Evolutionary conservation across 2,113 vertebrate genomes (phyloP).

Genomic region (Paratilapia polleni): DNA sequence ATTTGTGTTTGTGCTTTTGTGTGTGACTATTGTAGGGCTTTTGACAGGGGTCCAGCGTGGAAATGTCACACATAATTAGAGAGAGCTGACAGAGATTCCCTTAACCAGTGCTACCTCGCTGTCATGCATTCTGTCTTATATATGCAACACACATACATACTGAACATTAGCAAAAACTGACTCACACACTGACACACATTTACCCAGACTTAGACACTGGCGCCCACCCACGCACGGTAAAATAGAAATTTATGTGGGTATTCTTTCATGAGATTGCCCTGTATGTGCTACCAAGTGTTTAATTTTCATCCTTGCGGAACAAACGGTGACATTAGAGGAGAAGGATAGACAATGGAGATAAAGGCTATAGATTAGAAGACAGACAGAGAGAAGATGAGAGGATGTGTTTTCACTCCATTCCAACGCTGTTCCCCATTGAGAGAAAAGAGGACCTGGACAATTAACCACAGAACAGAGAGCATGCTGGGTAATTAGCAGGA

Average conservation of each 20-base stretch:
- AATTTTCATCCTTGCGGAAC: conserved; percentile 49
- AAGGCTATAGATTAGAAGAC: conserved; percentile 39
- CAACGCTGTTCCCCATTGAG: conserved; percentile 66
- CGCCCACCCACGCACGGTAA: conserved; percentile 34
- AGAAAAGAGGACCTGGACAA: conserved; percentile 76
- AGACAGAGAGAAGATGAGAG: conserved; percentile 15
- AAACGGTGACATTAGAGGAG: conserved; percentile 40
- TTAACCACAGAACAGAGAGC: conserved; percentile 81
- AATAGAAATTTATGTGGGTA: conserved; percentile 43
- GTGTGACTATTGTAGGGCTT: conserved; percentile 60
- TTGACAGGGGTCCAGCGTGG: conserved; percentile 73
- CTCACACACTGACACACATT: conserved; percentile 55
- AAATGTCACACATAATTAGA: conserved; percentile 79
- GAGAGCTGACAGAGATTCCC: conserved; percentile 68
- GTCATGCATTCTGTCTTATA: conserved; percentile 49
- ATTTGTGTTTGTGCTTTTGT: conserved; percentile 30
- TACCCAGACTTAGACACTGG: conserved; percentile 25
- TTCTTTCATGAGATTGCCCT: conserved; percentile 42
- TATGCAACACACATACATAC: conserved; percentile 27
- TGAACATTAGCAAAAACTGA: conserved; percentile 6
- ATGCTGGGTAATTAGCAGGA: conserved; percentile 81
- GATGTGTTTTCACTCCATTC: conserved; percentile 58
- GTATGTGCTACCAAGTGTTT: conserved; percentile 51
- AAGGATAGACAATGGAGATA: conserved; percentile 27
- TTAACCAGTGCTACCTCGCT: conserved; percentile 43